Base-by-base conservation (phyloP, 2,888 invertebrate genomes). In the Tortrix viridana region DNA sequence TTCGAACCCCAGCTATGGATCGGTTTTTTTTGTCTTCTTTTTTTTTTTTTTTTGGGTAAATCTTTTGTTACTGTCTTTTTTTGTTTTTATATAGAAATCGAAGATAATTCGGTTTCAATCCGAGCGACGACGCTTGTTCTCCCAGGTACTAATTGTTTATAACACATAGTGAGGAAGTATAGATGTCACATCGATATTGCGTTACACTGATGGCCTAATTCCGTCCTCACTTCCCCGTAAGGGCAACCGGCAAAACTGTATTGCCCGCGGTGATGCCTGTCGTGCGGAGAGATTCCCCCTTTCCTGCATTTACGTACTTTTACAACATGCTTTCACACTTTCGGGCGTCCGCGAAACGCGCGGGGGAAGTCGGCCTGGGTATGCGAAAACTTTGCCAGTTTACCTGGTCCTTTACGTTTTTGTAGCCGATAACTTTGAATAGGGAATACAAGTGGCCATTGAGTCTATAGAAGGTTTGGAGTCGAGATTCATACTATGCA, bases 261-360 rank as follows among this genome's bases (percentile, higher is more conserved):
- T 74, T 63, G 83, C 87, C 84, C 66, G 78, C 75, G 79, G 84
- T 77, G 79, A 80, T 76, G 77, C 74, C 76, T 78, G 81, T 79
- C 84, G 81, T 81, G 72, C 79, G 81, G 80, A 80, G 76, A 82
- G 74, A 79, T 82, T 81, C 80, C 80, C 82, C 79, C 75, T 80
- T 79, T 70, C 70, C 72, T 71, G 74, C 72, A 73, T 68, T 70
- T 76, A 74, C 75, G 71, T 79, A 77, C 80, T 82, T 79, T 80
- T 79, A 73, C 74, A 77, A 89, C 88, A 89, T 75, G 86, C 79
- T 87, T 89, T 88, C 81, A 87, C 89, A 89, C 88, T 88, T 86
- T 84, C 77, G 78, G 75, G 71, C 72, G 77, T 69, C 76, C 76
- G 62, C 76, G 75, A 74, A 69, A 76, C 72, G n/a, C n/a, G n/a